Base-by-base conservation (phyloP, 2,113 vertebrate genomes). In the Paramormyrops kingsleyae region DNA sequence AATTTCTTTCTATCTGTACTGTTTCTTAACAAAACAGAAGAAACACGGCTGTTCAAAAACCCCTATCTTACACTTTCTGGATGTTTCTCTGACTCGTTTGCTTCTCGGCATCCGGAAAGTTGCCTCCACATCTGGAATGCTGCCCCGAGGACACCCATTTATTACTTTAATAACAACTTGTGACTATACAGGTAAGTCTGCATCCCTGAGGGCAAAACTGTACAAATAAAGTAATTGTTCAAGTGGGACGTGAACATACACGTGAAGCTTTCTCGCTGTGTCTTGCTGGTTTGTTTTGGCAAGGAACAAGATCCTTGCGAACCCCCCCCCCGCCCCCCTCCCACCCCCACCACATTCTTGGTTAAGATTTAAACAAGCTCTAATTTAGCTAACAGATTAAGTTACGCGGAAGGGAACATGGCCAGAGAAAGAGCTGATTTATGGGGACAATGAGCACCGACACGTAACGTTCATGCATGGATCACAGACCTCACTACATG, bases 101-200 rank as follows among this genome's bases (percentile, higher is more conserved):
- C 17, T 39, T 52, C n/a, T 21, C 21, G n/a, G 13, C 27, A 21
- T 87, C 10, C 7, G 50, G 49, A 89, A 3, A 88, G 88, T 47
- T 80, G 56, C 53, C 46, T 83, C 44, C 19, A 59, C 19, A 21
- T 90, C 89, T 91, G 89, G 74, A 89, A 90, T 91, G 66, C 88
- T 90, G 83, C 89, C 83, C 83, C 39, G 12, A n/a, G 19, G 15
- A 44, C 46, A 52, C 39, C n/a, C n/a, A 46, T 59, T 50, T 62
- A 39, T 50, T 62, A 39, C 83, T 74, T 62, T 87, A 74, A 90
- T 90, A 50, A 89, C 88, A 87, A 85, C 83, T 87, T 42, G 24
- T 27, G n/a, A 53, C 50, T 88, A 53, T 70, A 62, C 56, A 62
- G 21, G 50, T 42, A 89, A 83, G n/a, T 86, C 17, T 53, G n/a